Conservation (phyloP, 2,797 vertebrate species). For the Sus cebifrons region DNA sequence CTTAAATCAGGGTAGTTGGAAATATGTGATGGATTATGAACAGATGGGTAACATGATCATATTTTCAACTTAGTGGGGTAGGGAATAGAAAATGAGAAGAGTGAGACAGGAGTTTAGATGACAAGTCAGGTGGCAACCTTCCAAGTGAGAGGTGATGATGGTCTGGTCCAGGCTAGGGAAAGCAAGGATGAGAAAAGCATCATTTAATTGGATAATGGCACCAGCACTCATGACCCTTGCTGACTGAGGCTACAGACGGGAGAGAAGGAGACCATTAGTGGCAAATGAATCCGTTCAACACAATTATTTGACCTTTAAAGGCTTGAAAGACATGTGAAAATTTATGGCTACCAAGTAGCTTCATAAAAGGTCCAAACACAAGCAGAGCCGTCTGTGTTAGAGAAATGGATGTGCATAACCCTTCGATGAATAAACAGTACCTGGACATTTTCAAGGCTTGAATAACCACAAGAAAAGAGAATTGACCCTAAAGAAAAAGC, state of each 20-base stretch:
- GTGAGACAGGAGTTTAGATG: background rate
- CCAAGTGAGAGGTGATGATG: background rate
- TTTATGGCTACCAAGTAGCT: background rate
- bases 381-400: background rate
- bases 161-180: background rate
- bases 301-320: background rate
- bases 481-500: background rate
- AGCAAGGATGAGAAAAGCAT: background rate
- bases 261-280: background rate
- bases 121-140: background rate
- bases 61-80: background rate
- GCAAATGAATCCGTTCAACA: background rate
- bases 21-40: background rate
- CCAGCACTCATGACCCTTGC: background rate
- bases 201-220: background rate
- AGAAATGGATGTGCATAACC: background rate
- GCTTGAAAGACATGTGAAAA: background rate
- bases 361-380: background rate
- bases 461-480: background rate
- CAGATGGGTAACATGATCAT: background rate
- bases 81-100: background rate
- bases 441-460: background rate
- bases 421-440: background rate
- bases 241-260: background rate
- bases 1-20: background rate